Conservation (phyloP, 53 echinoderm and acorn worm species). For the Holothuria scabra region DNA sequence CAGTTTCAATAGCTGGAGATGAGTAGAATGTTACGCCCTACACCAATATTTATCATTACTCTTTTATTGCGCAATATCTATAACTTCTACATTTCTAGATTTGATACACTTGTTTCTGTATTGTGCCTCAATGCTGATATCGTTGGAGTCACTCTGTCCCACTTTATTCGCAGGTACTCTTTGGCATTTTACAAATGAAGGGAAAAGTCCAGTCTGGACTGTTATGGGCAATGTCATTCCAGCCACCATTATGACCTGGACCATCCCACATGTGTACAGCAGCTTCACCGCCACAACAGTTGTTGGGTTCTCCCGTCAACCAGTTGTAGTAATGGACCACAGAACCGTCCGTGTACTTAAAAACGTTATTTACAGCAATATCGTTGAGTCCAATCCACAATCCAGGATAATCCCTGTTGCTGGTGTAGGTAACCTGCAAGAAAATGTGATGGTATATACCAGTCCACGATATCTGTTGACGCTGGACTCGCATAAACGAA, state of each 20-base stretch:
- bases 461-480: too few species aligned
- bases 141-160: too few species aligned
- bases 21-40: too few species aligned
- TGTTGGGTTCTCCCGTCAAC: conserved; percentile 3
- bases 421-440: not conserved
- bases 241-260: conserved; percentile 3
- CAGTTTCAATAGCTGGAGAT: too few species aligned
- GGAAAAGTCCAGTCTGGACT: conserved; percentile 16
- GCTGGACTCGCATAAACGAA: too few species aligned
- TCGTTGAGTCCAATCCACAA: conserved; percentile 27
- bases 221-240: conserved; percentile 23
- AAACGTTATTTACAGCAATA: not conserved
- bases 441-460: not conserved
- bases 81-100: too few species aligned
- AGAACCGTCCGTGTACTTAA: conserved; percentile 8
- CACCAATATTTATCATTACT: too few species aligned
- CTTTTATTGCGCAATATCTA: too few species aligned
- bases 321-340: not conserved
- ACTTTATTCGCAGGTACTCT: not conserved
- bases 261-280: conserved; percentile 18
- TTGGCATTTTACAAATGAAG: conserved; percentile 7
- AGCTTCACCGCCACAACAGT: conserved; percentile 14
- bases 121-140: too few species aligned
- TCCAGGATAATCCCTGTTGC: conserved; percentile 4
- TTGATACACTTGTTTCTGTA: too few species aligned